These are phyloP conservation scores for Polydrusus cervinus DNA, from an alignment of 2,888 invertebrate genomes.

Conservation along the genomic window DNA sequence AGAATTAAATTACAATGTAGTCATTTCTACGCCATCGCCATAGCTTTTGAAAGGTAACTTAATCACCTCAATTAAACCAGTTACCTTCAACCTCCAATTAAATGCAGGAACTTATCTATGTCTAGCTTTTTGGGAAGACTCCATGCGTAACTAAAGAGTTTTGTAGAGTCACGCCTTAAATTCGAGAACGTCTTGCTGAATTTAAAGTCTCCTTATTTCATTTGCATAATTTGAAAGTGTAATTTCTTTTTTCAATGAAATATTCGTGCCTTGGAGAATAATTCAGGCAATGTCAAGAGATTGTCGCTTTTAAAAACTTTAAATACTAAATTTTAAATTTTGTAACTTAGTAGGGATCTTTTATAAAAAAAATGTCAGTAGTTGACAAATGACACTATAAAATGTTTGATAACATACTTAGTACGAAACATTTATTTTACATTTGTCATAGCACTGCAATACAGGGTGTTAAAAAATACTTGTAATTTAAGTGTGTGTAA, in stretches of 20 bases:
- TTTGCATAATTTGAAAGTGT: conserved; percentile 15
- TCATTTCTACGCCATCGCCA: conserved; percentile 6
- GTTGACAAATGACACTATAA: too few relatives aligned
- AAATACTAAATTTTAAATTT: neutral
- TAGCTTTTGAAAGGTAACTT: conserved; percentile 14
- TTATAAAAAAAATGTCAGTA: too few relatives aligned
- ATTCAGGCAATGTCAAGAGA: neutral
- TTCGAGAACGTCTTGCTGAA: conserved; percentile 30
- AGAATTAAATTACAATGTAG: too few relatives aligned
- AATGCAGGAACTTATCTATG: conserved; percentile 44
- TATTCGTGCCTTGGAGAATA: neutral
- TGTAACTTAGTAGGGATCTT: neutral
- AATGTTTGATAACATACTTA: too few relatives aligned
- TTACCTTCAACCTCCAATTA: conserved; percentile 36
- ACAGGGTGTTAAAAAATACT: too few relatives aligned
- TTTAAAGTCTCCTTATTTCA: conserved; percentile 25
- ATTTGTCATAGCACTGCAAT: too few relatives aligned
- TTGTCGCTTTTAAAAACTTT: neutral
- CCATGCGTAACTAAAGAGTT: conserved; percentile 46
- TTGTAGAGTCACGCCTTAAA: conserved; percentile 42
- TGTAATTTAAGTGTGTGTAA: too few relatives aligned
- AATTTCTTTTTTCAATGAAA: conserved; percentile 16
- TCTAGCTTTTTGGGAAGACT: conserved; percentile 34
- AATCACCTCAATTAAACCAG: conserved; percentile 36
- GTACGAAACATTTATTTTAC: too few relatives aligned